phyloP scores from a whole-genome alignment of 2,888 invertebrate genomes.

The Adelphocoris suturalis region DNA sequence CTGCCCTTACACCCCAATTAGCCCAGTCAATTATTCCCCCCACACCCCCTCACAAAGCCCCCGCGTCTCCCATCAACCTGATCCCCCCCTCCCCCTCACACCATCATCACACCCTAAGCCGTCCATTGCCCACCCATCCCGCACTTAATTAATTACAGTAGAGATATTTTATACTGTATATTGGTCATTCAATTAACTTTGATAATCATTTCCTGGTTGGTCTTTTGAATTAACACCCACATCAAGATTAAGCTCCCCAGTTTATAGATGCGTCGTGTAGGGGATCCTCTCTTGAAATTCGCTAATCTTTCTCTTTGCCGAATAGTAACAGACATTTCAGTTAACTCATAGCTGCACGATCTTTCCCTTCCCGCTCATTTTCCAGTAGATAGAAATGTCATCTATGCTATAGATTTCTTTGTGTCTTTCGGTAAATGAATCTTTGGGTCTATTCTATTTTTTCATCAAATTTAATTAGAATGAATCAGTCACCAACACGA shows the following conservation, averaged over 20 bases:
- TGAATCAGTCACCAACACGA: too few species aligned
- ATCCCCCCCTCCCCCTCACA: slow-evolving; percentile 29
- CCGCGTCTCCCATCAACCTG: neutral
- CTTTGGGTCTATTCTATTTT: too few species aligned
- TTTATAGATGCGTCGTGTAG: neutral
- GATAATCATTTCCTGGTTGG: slow-evolving; percentile 72
- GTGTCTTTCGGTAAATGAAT: too few species aligned
- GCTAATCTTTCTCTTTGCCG: neutral
- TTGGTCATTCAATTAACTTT: slow-evolving; percentile 74
- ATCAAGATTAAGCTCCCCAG: slow-evolving; percentile 49
- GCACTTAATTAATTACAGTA: slow-evolving; percentile 73
- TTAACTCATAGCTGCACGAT: neutral
- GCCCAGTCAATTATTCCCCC: slow-evolving; percentile 74
- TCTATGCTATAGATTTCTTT: too few species aligned
- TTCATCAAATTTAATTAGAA: too few species aligned
- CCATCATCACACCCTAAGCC: neutral
- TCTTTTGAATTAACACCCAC: slow-evolving; percentile 54
- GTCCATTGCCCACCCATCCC: slow-evolving; percentile 37
- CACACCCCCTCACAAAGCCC: slow-evolving; percentile 14
- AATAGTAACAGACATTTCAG: neutral
- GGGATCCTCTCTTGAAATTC: neutral
- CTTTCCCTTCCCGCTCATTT: too few species aligned
- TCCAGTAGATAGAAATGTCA: too few species aligned
- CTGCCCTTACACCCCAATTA: slow-evolving; percentile 74
- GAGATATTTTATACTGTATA: slow-evolving; percentile 75